Conservation (phyloP, 1,140 invertebrate genomes). For the Philopotamus ludificatus region DNA sequence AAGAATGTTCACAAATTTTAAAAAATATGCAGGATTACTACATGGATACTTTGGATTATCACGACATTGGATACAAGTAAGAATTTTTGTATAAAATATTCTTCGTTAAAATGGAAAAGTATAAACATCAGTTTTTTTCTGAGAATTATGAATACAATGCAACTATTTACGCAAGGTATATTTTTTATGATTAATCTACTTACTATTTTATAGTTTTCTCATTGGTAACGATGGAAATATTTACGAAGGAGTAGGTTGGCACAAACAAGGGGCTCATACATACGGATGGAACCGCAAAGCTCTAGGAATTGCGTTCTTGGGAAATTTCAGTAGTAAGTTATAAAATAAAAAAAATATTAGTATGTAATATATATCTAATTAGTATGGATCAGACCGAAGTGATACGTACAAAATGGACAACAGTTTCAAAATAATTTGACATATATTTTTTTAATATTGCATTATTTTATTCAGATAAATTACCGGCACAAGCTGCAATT, state of each 20-base stretch:
- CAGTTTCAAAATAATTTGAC: no score
- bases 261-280: slow-evolving; percentile 69
- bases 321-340: slow-evolving; percentile 61
- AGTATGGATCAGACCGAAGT: no score
- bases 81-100: slow-evolving; percentile 35
- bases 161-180: slow-evolving; percentile 7
- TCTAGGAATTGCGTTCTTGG: slow-evolving; percentile 71
- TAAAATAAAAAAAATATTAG: slow-evolving; percentile 53
- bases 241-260: slow-evolving; percentile 77
- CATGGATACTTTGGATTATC: slow-evolving; percentile 55
- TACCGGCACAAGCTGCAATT: slow-evolving; percentile 57
- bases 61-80: slow-evolving; percentile 66
- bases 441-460: slow-evolving; percentile 42
- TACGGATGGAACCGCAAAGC: slow-evolving; percentile 63
- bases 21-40: slow-evolving; percentile 61
- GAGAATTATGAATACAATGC: no score
- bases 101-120: no score
- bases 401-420: not conserved
- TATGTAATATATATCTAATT: no score
- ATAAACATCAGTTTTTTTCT: no score
- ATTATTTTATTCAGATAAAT: slow-evolving; percentile 54
- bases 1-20: slow-evolving; percentile 53
- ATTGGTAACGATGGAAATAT: slow-evolving; percentile 75
- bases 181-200: slow-evolving; percentile 12
- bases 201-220: slow-evolving; percentile 61